Base-by-base conservation (phyloP, 2,797 vertebrate species). In the Apogon talboti region DNA sequence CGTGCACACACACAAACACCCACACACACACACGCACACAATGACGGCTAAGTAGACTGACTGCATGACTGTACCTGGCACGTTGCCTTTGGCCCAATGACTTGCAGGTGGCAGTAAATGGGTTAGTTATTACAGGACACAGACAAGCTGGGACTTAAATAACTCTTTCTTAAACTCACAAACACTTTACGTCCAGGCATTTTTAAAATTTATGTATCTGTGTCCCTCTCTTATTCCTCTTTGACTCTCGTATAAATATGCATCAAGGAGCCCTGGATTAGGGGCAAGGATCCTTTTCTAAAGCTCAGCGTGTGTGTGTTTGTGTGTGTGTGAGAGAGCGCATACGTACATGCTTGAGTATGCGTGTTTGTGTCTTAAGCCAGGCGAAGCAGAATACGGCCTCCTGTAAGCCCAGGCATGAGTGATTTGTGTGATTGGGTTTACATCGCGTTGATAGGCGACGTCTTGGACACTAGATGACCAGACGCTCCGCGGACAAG, bases 201-300 rank as follows among this genome's bases (percentile, higher is more conserved):
- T 56, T 60, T 40, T 28, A 3, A 3, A 9, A 74, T 73, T 45
- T 61, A 63, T 80, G 50, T 40, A 14, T 77, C 35, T 21, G 10
- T n/a, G 14, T 61, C 59, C 46, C 9, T 47, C 14, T 57, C 6
- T 33, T 60, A 11, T 19, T 54, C 74, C 41, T 67, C 40, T 53
- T 58, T 40, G 40, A 28, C 46, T 51, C 33, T 69, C 68, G 79
- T 74, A 77, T 79, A 67, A 87, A 85, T 85, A 83, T 86, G 74
- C 86, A 78, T 61, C 67, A 71, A 83, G 78, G 65, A 81, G 62
- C 71, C 46, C 68, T 84, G 89, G 87, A 92, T 91, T 89, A 88
- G 84, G 63, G 72, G 63, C 76, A 80, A 76, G 68, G 79, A 85
- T 87, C 83, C 59, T 74, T 82, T 83, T 71, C 68, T 82, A 61